Conservation (phyloP, 37 sponge, comb jelly and placozoan genomes). For the Diacarnus erythraeanus region DNA sequence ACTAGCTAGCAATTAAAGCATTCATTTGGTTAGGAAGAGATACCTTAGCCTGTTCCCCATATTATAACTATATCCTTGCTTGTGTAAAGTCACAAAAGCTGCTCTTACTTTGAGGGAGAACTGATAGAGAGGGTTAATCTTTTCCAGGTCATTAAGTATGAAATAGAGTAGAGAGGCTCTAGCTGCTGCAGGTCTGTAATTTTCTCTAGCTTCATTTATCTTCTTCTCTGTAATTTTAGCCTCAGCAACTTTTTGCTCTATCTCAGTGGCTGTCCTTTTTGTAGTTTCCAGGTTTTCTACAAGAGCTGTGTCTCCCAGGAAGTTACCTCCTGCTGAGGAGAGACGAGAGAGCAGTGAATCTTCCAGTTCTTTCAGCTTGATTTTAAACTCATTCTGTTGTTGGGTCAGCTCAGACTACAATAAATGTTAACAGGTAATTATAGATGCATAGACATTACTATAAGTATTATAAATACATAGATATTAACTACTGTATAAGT, state of each 20-base stretch:
- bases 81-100: too few relatives aligned
- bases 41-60: too few relatives aligned
- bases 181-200: slow-evolving; percentile 95
- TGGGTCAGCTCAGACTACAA: slow-evolving; percentile 78
- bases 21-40: too few relatives aligned
- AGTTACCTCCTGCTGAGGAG: slow-evolving; percentile 96
- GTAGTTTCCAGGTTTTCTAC: slow-evolving; percentile 99
- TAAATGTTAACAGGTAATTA: too few relatives aligned
- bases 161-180: slow-evolving; percentile 96
- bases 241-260: slow-evolving; percentile 80
- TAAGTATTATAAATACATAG: neutral
- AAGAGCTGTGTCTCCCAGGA: slow-evolving; percentile 93
- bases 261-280: slow-evolving; percentile 92
- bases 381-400: slow-evolving; percentile 98
- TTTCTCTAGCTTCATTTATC: slow-evolving; percentile 95
- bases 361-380: slow-evolving; percentile 95
- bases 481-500: too few relatives aligned
- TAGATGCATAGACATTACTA: slow-evolving; percentile 1
- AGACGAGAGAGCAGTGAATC: slow-evolving; percentile 91
- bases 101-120: slow-evolving; percentile 89
- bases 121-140: slow-evolving; percentile 99
- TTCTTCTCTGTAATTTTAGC: slow-evolving; percentile 94
- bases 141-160: slow-evolving; percentile 97
- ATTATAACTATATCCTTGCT: too few relatives aligned
- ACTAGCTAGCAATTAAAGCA: too few relatives aligned